These are phyloP conservation scores for Sorex araneus DNA, from an alignment of 2,113 vertebrate genomes.

Conservation along the genomic window DNA sequence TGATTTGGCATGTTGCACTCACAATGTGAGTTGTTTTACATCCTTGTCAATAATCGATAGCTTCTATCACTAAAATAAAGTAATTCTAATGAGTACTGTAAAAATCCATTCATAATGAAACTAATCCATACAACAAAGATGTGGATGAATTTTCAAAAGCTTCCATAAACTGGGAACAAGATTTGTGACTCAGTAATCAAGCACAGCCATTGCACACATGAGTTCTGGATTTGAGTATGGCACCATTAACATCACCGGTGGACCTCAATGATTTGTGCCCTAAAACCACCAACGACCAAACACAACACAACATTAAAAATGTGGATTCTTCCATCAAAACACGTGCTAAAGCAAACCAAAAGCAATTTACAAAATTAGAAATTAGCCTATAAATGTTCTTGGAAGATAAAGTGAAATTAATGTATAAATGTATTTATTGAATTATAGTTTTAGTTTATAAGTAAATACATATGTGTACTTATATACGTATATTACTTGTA, in stretches of 20 bases:
- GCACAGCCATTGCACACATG: no score
- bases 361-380: neutral
- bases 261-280: no score
- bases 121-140: neutral
- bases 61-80: neutral
- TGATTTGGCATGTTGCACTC: neutral
- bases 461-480: neutral
- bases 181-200: no score
- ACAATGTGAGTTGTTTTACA: neutral
- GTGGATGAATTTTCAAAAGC: neutral
- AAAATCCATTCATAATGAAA: neutral
- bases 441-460: neutral
- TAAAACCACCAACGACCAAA: no score
- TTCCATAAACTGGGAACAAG: neutral
- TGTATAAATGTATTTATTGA: no score
- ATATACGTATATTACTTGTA: neutral
- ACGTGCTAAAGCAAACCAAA: neutral
- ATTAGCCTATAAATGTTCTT: neutral
- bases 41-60: neutral
- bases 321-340: neutral
- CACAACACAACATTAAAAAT: no score
- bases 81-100: rapidly evolving
- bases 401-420: no score
- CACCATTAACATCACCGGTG: no score
- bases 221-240: no score